Percentiles rank a stretch among this genome's conserved stretches.
phyloP scores from a whole-genome alignment of 2,113 vertebrate genomes.

The Leptosomus discolor region DNA sequence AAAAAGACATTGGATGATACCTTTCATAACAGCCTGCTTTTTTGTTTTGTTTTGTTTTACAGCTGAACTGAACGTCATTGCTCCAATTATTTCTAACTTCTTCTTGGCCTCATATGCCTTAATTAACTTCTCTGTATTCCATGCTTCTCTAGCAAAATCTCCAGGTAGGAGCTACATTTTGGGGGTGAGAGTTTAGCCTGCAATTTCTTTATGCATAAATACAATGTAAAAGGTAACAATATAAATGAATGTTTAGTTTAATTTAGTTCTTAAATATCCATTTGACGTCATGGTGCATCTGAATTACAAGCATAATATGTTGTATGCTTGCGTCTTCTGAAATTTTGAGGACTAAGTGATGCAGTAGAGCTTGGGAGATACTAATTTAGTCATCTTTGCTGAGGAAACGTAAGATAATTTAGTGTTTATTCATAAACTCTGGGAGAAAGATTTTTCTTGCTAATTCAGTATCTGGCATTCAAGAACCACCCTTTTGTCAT shows the following conservation, averaged over 20 bases:
- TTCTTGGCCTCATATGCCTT: conserved; percentile 97
- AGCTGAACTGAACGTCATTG: conserved; percentile 94
- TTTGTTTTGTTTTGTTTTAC: conserved; percentile 57
- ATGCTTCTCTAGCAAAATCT: conserved; percentile 96
- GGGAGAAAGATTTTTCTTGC: neutral
- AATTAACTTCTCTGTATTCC: conserved; percentile 99
- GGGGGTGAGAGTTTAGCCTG: neutral
- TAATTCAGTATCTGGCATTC: neutral
- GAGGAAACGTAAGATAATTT: neutral
- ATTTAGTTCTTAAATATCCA: neutral
- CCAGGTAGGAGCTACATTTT: conserved; percentile 81
- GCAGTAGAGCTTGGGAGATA: neutral
- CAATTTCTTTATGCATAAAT: neutral
- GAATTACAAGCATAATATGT: neutral
- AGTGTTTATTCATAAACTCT: neutral
- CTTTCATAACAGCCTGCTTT: neutral
- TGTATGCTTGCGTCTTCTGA: neutral
- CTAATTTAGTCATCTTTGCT: neutral
- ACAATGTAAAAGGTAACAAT: neutral
- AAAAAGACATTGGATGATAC: neutral
- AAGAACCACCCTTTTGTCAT: neutral
- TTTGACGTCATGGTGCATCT: neutral
- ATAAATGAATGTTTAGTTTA: neutral
- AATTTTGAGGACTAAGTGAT: neutral
- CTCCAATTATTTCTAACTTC: conserved; percentile 99